Conservation (phyloP, 1,140 invertebrate genomes). For the Ephestia elutella region DNA sequence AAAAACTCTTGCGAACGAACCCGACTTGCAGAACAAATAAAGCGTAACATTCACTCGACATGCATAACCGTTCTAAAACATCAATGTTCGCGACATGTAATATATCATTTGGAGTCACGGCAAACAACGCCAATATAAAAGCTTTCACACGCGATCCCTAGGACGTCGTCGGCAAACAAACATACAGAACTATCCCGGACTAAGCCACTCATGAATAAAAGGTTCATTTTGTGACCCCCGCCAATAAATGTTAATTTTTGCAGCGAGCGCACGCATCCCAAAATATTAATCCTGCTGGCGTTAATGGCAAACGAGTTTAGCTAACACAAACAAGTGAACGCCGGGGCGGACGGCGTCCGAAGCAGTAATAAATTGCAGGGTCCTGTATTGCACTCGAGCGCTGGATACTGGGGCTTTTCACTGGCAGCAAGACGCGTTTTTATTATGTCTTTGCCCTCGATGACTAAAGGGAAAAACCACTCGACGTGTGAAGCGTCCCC, state of each 20-base stretch:
- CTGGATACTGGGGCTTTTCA: constrained; percentile 22
- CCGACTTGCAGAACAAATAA: constrained; percentile 36
- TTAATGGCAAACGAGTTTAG: constrained; percentile 68
- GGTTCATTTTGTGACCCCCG: constrained; percentile 57
- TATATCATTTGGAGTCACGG: constrained; percentile 68
- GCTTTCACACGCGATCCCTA: constrained; percentile 65
- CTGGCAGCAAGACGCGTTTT: constrained; percentile 38
- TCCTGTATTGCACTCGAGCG: constrained; percentile 48
- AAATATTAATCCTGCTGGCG: constrained; percentile 67
- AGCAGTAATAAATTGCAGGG: constrained; percentile 62
- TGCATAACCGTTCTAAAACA: constrained; percentile 52
- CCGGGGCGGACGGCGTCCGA: constrained; percentile 34
- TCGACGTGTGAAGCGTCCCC: constrained; percentile 30
- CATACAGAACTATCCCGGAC: constrained; percentile 53
- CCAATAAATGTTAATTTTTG: constrained; percentile 71
- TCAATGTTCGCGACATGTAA: constrained; percentile 61
- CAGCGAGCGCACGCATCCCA: constrained; percentile 58
- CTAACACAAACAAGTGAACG: constrained; percentile 58
- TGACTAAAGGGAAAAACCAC: constrained; percentile 59
- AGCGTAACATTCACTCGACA: constrained; percentile 42
- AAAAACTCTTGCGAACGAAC: constrained; percentile 6
- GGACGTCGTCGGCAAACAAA: constrained; percentile 58
- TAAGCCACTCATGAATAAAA: constrained; percentile 72
- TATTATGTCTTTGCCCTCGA: constrained; percentile 47
- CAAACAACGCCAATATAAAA: constrained; percentile 61